Base-by-base conservation (phyloP, 2,888 invertebrate species). In the Acleris emargana region DNA sequence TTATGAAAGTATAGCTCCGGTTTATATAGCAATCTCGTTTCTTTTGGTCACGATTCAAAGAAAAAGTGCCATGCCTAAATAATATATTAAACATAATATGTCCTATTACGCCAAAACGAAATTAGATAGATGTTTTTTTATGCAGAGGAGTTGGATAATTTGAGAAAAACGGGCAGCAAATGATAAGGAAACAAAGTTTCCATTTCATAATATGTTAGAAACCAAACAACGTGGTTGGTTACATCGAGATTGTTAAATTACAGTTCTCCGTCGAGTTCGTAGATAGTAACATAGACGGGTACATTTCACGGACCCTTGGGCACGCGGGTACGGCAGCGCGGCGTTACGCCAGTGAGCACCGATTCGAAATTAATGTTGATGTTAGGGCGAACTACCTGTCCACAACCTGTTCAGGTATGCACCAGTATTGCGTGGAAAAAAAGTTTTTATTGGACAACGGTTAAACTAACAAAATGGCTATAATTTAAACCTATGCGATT, bases 241-340 rank as follows among this genome's bases (percentile, higher is more conserved):
- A 17, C 38, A 57, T 61, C 20, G 55, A 57, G 45, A 52, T 61
- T 38, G 25, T 61, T 66, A 17, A 52, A 66, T 61, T 47, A 66
- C 50, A 22, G 43, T 50, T 50, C 18, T 52, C 45, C n/a, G 45
- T 18, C 32, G 17, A 61, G 45, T 60, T 51, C 32, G 61, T 45
- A 47, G 51, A 57, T 61, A 60, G 66, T 61, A 61, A 57, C 61
- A 66, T 51, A 61, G 66, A 57, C 73, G 72, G 71, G 69, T 79
- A 76, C 80, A 86, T 88, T 90, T 88, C 83, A 89, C 82, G 88
- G 88, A 77, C 84, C 89, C 88, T 86, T 88, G 86, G 75, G 71
- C 84, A 83, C 77, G 38, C 38, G 38, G 38, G 79, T 76, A 80
- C 80, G 42, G 55, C 53, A 59, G 53, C 38, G 38, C 38, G 38